Evolutionary conservation across 2,113 vertebrate genomes (phyloP).

Genomic region (Nymphicus hollandicus): DNA sequence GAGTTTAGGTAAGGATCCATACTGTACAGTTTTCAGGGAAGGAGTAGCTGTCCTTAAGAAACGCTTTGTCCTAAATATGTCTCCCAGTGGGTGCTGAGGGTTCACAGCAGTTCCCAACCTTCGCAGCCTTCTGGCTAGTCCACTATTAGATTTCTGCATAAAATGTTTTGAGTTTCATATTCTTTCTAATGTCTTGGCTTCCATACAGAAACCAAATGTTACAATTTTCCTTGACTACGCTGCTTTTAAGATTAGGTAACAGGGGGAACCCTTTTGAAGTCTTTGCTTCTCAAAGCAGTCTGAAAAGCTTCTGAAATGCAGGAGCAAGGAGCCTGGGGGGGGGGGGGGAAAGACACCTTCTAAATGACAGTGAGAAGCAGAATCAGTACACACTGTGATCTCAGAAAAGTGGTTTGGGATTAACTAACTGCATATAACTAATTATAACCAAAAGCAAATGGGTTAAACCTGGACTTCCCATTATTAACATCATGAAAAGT

Average conservation of each 20-base stretch:
- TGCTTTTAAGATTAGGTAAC: neutral
- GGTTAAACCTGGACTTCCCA: neutral
- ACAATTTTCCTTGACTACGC: neutral
- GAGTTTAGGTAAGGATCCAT: neutral
- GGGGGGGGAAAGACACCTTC: neutral
- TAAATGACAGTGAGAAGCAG: neutral
- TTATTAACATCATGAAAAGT: neutral
- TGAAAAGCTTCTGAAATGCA: neutral
- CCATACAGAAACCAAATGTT: neutral
- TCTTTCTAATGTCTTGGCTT: neutral
- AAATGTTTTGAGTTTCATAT: neutral
- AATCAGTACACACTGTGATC: neutral
- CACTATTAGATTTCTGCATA: neutral
- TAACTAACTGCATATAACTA: neutral
- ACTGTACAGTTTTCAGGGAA: neutral
- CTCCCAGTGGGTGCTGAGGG: neutral
- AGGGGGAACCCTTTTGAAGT: neutral
- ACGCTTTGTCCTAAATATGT: neutral
- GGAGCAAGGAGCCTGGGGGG: rapidly evolving
- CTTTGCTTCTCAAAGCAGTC: neutral
- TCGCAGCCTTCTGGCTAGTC: neutral
- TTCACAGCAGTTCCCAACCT: neutral
- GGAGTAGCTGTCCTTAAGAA: neutral
- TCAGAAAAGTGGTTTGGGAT: neutral
- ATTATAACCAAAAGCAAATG: neutral